Evolutionary conservation across 2,113 vertebrate species (phyloP).

Genomic region (Gasterosteus nipponicus): DNA sequence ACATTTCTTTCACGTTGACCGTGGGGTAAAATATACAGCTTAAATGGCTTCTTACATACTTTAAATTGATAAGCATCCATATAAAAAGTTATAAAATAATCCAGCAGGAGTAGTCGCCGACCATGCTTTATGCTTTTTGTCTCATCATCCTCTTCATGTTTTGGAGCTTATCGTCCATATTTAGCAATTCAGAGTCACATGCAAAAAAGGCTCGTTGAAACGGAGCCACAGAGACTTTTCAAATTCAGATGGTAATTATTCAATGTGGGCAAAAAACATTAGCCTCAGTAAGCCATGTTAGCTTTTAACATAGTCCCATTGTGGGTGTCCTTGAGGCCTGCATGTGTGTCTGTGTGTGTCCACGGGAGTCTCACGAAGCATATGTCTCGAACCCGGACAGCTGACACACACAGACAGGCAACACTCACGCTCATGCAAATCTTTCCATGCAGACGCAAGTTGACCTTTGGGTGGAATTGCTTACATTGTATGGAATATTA

Average conservation of each 20-base stretch:
- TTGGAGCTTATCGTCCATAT: neutral
- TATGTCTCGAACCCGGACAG: constrained; percentile 64
- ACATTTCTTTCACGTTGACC: neutral
- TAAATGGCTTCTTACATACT: neutral
- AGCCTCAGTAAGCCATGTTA: neutral
- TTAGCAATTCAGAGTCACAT: constrained; percentile 21
- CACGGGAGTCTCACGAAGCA: constrained; percentile 67
- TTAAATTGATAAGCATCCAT: neutral
- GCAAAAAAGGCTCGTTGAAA: constrained; percentile 31
- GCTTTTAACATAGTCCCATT: constrained; percentile 2
- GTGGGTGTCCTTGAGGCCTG: constrained; percentile 42
- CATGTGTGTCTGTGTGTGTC: constrained; percentile 49
- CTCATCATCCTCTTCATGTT: neutral
- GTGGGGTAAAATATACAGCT: neutral
- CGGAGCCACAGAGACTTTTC: constrained; percentile 13
- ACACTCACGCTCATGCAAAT: constrained; percentile 8
- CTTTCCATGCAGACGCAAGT: constrained; percentile 38
- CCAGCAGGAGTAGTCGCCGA: neutral
- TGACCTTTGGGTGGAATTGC: constrained; percentile 33
- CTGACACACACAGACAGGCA: constrained; percentile 47
- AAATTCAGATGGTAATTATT: constrained; percentile 15
- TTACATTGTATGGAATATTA: neutral
- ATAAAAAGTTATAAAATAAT: constrained; percentile 1
- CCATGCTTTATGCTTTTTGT: constrained; percentile 14
- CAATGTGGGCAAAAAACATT: constrained; percentile 9